phyloP scores from a whole-genome alignment of 2,113 vertebrate species.

The Pipa parva region DNA sequence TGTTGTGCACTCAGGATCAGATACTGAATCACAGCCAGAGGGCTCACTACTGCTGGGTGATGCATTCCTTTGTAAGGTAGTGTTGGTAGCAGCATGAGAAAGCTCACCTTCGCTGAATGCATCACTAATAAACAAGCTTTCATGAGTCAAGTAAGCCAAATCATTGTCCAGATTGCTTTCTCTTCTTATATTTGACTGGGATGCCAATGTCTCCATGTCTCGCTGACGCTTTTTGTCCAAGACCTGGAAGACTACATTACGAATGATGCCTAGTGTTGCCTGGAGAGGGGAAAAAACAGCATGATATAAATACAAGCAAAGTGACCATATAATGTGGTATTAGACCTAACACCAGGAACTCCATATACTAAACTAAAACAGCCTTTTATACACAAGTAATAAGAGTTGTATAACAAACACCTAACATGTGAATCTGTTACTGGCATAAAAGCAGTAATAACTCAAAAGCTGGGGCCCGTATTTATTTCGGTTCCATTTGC shows the following conservation, averaged over 20 bases:
- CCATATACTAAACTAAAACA: too few species aligned
- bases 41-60: slow-evolving; percentile 59
- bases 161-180: slow-evolving; percentile 69
- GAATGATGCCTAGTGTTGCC: slow-evolving; percentile 82
- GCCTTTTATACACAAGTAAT: too few species aligned
- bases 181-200: slow-evolving; percentile 56
- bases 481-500: too few species aligned
- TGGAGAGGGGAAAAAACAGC: slow-evolving; percentile 53
- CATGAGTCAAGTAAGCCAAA: slow-evolving; percentile 91
- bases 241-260: slow-evolving; percentile 82
- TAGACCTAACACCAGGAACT: too few species aligned
- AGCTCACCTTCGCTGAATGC: slow-evolving; percentile 73
- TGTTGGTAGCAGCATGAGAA: slow-evolving; percentile 44
- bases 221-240: slow-evolving; percentile 80
- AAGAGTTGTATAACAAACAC: too few species aligned
- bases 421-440: too few species aligned
- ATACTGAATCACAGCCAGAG: slow-evolving; percentile 70
- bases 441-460: too few species aligned
- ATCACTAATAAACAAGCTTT: slow-evolving; percentile 94
- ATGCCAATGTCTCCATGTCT: slow-evolving; percentile 58
- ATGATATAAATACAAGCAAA: neutral
- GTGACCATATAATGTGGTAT: too few species aligned
- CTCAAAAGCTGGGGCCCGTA: too few species aligned
- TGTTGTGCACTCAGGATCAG: slow-evolving; percentile 67
- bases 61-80: slow-evolving; percentile 59